Conservation (phyloP, 2,888 invertebrate species). For the Ectemnius continuus region DNA sequence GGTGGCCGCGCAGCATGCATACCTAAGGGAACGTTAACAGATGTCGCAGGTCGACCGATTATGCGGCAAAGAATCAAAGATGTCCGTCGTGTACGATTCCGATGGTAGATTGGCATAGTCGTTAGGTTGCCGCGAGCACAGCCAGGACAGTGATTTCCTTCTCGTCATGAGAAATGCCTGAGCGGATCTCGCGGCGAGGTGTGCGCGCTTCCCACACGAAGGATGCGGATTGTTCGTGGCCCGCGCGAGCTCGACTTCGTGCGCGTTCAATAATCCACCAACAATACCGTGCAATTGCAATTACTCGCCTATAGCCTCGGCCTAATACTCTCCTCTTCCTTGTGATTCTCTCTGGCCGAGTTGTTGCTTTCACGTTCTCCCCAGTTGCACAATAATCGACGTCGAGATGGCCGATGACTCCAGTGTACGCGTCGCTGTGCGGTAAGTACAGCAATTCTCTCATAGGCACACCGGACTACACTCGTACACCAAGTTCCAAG, state of each 20-base stretch:
- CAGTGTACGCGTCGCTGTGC: conserved; percentile 76
- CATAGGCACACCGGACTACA: neutral
- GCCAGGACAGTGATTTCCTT: conserved; percentile 24
- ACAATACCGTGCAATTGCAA: conserved; percentile 22
- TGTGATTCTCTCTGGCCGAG: neutral
- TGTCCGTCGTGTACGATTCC: conserved; percentile 48
- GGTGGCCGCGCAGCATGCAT: too few species aligned
- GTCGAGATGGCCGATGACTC: conserved; percentile 75
- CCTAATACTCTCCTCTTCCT: conserved; percentile 19
- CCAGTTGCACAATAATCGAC: conserved; percentile 37
- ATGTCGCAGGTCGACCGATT: conserved; percentile 17
- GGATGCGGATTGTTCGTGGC: conserved; percentile 50
- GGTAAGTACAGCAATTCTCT: conserved; percentile 65
- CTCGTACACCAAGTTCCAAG: neutral
- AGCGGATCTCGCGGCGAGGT: conserved; percentile 35
- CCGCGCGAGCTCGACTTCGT: conserved; percentile 48
- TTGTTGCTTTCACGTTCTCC: conserved; percentile 32
- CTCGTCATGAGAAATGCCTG: conserved; percentile 53
- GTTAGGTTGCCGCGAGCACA: conserved; percentile 35
- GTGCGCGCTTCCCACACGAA: conserved; percentile 36
- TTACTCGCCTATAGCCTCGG: conserved; percentile 36
- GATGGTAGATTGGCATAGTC: conserved; percentile 39
- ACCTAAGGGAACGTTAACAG: conserved; percentile 7
- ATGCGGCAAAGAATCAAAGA: conserved; percentile 47
- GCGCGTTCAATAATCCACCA: conserved; percentile 44